A percentile compares a stretch with the other conserved stretches of the same genome.
Evolutionary conservation across 2,888 invertebrate species (phyloP).

Genomic region (Lithophane leautieri): DNA sequence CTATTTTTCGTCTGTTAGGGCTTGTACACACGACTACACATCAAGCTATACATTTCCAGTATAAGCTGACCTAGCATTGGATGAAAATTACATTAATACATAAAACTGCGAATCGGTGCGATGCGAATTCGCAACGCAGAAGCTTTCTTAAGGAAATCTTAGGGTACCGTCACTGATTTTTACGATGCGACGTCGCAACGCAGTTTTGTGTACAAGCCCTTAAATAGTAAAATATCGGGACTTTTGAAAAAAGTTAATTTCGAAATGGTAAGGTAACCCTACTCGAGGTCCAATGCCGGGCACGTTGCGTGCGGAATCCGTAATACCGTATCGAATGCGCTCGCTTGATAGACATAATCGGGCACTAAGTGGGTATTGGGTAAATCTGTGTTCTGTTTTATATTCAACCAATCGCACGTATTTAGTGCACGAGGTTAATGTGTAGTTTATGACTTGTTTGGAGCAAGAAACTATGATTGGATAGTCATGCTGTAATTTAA

Average conservation of each 20-base stretch:
- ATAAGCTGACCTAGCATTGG: too few relatives aligned
- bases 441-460: background rate
- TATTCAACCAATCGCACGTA: conserved; percentile 32
- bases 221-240: background rate
- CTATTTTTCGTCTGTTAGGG: background rate
- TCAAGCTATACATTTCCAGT: too few relatives aligned
- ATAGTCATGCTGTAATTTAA: background rate
- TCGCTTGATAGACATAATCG: conserved; percentile 60
- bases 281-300: conserved; percentile 48
- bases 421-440: background rate
- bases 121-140: too few relatives aligned
- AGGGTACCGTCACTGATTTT: too few relatives aligned
- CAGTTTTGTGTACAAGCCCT: too few relatives aligned
- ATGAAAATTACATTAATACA: too few relatives aligned
- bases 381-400: conserved; percentile 45
- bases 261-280: conserved; percentile 2
- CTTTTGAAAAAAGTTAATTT: background rate
- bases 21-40: too few relatives aligned
- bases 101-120: too few relatives aligned
- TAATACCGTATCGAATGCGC: conserved; percentile 57
- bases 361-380: conserved; percentile 30
- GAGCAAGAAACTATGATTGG: background rate
- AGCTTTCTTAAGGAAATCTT: too few relatives aligned
- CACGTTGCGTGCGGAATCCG: conserved; percentile 60
- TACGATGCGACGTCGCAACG: too few relatives aligned